These are phyloP conservation scores for Mormyrus proboscirostris DNA, from an alignment of 2,797 vertebrate genomes.

Conservation along the genomic window DNA sequence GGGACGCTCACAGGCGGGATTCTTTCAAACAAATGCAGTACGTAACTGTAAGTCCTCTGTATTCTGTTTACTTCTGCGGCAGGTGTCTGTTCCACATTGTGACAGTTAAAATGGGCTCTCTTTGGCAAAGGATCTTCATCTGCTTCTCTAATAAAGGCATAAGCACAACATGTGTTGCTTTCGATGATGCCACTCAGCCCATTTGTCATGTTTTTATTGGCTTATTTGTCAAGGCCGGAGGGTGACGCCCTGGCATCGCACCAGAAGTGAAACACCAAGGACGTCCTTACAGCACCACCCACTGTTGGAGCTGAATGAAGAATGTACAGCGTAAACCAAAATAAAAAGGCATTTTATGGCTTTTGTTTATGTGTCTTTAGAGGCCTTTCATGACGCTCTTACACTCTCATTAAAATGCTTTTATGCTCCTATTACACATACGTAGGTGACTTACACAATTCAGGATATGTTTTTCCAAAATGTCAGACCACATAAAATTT, in stretches of 20 bases:
- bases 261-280: neutral
- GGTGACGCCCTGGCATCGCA: neutral
- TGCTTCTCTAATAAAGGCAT: conserved; percentile 21
- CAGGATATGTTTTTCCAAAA: neutral
- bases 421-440: neutral
- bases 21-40: neutral
- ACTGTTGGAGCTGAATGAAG: neutral
- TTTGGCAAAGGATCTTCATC: conserved; percentile 6
- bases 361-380: neutral
- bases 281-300: neutral
- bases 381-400: neutral
- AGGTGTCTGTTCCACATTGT: conserved; percentile 18
- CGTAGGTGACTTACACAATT: neutral
- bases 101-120: conserved; percentile 11
- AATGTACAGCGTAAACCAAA: conserved; percentile 2
- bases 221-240: neutral
- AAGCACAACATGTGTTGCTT: conserved; percentile 10
- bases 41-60: conserved; percentile 16
- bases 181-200: neutral
- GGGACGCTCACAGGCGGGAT: neutral
- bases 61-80: conserved; percentile 7
- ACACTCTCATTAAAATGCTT: neutral
- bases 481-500: neutral
- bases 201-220: neutral
- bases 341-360: neutral